Evolutionary conservation across 1,140 invertebrate species (phyloP).

Genomic region (Lanistes nyassanus): DNA sequence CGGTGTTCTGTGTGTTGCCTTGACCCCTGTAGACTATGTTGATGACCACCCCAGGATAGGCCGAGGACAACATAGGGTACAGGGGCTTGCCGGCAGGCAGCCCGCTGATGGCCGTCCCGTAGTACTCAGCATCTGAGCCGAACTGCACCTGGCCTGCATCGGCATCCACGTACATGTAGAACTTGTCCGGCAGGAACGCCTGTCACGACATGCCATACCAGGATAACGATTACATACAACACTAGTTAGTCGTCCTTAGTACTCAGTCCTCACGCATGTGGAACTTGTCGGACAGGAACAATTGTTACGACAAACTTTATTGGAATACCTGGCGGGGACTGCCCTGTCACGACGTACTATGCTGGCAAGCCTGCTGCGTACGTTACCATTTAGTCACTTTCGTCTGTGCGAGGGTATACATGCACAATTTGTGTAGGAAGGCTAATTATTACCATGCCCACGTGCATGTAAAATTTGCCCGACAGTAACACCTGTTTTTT

Average conservation of each 20-base stretch:
- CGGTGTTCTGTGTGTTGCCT: background rate
- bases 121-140: constrained; percentile 37
- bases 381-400: too few species aligned
- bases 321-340: background rate
- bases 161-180: constrained; percentile 46
- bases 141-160: constrained; percentile 33
- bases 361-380: too few species aligned
- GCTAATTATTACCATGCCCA: too few species aligned
- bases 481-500: too few species aligned
- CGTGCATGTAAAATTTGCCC: too few species aligned
- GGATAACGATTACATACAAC: background rate
- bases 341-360: background rate
- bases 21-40: constrained; percentile 43
- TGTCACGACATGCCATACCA: too few species aligned
- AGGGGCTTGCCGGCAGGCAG: constrained; percentile 27
- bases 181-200: constrained; percentile 34
- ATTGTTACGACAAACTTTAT: background rate
- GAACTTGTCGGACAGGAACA: background rate
- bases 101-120: constrained; percentile 32
- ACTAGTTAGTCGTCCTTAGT: background rate
- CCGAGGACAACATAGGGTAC: constrained; percentile 37
- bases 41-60: constrained; percentile 29
- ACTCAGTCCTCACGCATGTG: background rate
- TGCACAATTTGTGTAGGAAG: too few species aligned
- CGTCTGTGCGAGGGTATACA: too few species aligned